A percentile compares a stretch with the other conserved stretches of the same genome.
Evolutionary conservation across 2,888 invertebrate genomes (phyloP).

Genomic region (Diploptera punctata): DNA sequence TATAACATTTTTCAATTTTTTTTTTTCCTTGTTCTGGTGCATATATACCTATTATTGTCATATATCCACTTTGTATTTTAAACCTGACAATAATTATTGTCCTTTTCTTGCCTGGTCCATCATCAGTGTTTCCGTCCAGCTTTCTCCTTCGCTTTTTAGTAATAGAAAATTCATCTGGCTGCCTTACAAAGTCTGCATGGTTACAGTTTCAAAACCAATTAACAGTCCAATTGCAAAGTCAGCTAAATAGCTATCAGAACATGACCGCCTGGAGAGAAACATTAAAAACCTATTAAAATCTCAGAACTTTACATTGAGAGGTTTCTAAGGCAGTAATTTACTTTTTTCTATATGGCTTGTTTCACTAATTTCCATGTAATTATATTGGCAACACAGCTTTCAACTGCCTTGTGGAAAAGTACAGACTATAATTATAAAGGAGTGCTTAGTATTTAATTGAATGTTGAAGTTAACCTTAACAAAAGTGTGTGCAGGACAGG

Average conservation of each 20-base stretch:
- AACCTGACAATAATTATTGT: too few species aligned
- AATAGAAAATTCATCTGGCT: too few species aligned
- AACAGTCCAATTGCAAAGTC: background rate
- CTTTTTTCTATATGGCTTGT: background rate
- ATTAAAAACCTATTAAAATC: conserved; percentile 2
- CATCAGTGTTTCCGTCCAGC: too few species aligned
- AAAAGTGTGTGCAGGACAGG: background rate
- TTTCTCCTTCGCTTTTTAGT: too few species aligned
- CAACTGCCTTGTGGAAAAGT: conserved; percentile 1
- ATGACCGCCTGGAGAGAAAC: background rate
- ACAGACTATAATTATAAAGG: background rate
- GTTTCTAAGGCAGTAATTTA: conserved; percentile 6
- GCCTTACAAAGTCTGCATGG: too few species aligned
- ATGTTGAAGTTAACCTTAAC: conserved; percentile 20
- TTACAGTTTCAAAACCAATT: too few species aligned
- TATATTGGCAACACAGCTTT: conserved; percentile 22
- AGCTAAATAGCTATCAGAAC: background rate
- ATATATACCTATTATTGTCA: too few species aligned
- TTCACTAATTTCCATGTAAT: background rate
- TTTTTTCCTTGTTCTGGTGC: too few species aligned
- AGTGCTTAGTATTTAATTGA: background rate
- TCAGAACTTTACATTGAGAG: conserved; percentile 8
- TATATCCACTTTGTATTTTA: too few species aligned
- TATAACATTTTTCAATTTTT: too few species aligned
- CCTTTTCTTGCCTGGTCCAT: too few species aligned